These are phyloP conservation scores for Semotilus atromaculatus DNA, from an alignment of 2,797 vertebrate genomes.

Conservation along the genomic window DNA sequence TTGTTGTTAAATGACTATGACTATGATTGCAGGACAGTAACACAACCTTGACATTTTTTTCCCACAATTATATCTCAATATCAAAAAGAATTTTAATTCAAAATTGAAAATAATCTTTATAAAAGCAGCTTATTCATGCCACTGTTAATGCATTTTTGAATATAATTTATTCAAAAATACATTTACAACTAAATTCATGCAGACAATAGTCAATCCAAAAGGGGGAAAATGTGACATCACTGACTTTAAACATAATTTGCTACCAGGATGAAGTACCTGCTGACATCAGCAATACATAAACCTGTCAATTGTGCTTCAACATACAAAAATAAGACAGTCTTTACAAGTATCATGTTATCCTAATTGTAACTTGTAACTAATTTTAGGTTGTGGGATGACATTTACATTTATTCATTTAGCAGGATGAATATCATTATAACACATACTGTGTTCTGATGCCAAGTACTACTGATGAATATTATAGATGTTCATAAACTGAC, in stretches of 20 bases:
- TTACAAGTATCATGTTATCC: neutral
- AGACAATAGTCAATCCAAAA: neutral
- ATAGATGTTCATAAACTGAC: constrained; percentile 59
- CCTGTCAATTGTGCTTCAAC: neutral
- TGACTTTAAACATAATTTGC: neutral
- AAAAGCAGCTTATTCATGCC: neutral
- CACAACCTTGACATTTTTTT: neutral
- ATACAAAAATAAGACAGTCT: neutral
- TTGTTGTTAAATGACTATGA: neutral
- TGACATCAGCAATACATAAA: neutral
- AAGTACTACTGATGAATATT: constrained; percentile 43
- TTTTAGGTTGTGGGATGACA: constrained; percentile 30
- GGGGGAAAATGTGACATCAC: neutral
- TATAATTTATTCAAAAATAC: neutral
- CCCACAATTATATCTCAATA: neutral
- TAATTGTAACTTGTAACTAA: constrained; percentile 14
- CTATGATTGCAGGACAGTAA: neutral
- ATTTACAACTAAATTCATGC: neutral
- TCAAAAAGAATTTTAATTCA: neutral
- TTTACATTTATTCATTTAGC: no score
- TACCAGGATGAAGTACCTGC: neutral
- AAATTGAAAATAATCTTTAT: neutral
- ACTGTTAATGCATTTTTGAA: neutral
- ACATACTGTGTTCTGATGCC: constrained; percentile 35
- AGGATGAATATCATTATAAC: neutral